Evolutionary conservation across 1,140 invertebrate genomes (phyloP), one percentile per base, ranked within the genome.

Genomic region (Brachionus plicatilis): DNA sequence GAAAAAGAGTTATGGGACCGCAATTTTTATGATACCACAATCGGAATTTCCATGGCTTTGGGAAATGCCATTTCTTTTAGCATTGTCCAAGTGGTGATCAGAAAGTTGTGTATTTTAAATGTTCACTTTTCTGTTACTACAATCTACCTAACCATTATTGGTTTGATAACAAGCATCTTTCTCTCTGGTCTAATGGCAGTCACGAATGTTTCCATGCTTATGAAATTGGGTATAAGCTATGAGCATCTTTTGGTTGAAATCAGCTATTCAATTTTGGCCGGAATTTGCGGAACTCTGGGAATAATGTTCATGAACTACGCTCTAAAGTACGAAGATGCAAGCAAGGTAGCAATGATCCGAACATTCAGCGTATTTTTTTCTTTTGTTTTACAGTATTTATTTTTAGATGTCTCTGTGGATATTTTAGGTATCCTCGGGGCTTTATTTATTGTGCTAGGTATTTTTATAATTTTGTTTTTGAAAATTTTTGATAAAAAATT

Each of bases 301-400:
- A 20, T 82, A 41, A 65, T 82, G 29, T 82, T 82, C 17, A 27
- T 82, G 37, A 82, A 82, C 79, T 43, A 43, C 33, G 79, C 79
- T 2, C 24, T 82, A 4, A 41, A 82, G 27, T 65, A 82, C 45
- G 76, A 80, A 20, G 76, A 80, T 65, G 76, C 76, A n/a, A 80
- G 43, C 20, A 80, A 80, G 29, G 27, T 80, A 8, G 47, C 76
- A 20, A 80, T 80, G 50, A 43, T 65, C n/a, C 5, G 50, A 80
- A 80, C 76, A 5, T 60, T 80, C 20, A 50, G 56, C 41, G 76
- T 80, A n/a, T 80, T 80, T 17, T 80, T 80, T 65, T 80, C 76
- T 5, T 80, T 80, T 41, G 41, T 80, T 53, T 65, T 80, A 41
- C 76, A 80, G 29, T 80, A 80, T 80, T 80, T 80, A 29, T 80